These are phyloP conservation scores for Etheostoma cragini DNA, from an alignment of 2,113 vertebrate species.

Conservation along the genomic window DNA sequence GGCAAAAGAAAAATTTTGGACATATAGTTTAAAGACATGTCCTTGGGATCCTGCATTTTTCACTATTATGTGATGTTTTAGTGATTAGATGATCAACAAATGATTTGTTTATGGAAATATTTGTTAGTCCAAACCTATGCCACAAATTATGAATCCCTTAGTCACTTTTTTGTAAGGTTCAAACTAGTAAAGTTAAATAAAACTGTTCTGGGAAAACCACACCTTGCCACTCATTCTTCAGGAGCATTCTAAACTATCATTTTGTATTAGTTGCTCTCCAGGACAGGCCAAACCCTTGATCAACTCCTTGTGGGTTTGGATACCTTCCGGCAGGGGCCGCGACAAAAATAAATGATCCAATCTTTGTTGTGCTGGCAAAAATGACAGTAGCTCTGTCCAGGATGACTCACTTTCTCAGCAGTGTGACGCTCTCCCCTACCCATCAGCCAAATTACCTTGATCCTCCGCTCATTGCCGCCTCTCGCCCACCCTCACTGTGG, in stretches of 20 bases:
- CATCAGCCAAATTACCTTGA: conserved; percentile 74
- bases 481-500: conserved; percentile 41
- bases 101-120: background rate
- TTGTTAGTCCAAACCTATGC: too few relatives aligned
- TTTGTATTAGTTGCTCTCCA: conserved; percentile 56
- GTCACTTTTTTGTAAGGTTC: background rate
- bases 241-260: conserved; percentile 49
- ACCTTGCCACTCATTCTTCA: conserved; percentile 33
- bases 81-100: background rate
- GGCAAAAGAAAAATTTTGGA: background rate
- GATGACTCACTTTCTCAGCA: conserved; percentile 78
- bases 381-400: conserved; percentile 69
- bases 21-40: background rate
- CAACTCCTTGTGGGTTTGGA: conserved; percentile 65
- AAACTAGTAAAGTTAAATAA: background rate
- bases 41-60: background rate
- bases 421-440: conserved; percentile 59
- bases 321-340: conserved; percentile 69
- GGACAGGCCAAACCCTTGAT: conserved; percentile 66
- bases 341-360: conserved; percentile 77
- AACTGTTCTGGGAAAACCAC: conserved; percentile 5
- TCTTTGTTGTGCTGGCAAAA: conserved; percentile 78
- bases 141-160: too few relatives aligned
- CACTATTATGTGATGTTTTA: background rate
- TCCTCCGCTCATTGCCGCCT: conserved; percentile 66